Conservation (phyloP, 1,140 invertebrate species). For the Drosophila mojavensis region DNA sequence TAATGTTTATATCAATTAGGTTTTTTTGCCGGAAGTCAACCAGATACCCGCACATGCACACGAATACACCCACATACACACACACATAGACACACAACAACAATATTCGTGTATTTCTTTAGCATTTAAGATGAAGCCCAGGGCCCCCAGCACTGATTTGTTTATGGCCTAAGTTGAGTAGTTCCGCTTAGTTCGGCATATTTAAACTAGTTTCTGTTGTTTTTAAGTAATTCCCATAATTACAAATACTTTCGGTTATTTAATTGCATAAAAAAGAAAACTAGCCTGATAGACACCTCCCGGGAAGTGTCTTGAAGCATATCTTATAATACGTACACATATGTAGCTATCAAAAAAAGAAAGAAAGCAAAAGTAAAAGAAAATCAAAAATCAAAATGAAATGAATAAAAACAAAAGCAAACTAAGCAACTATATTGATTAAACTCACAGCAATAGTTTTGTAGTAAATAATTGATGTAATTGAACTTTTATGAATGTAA, state of each 20-base stretch:
- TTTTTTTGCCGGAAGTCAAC: conserved; percentile 43
- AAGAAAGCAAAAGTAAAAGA: conserved; percentile 2
- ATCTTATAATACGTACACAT: conserved; percentile 51
- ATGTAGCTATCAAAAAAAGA: conserved; percentile 38
- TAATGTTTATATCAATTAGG: conserved; percentile 78
- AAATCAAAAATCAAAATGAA: neutral
- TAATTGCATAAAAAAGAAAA: conserved; percentile 47
- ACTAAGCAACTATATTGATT: conserved; percentile 57
- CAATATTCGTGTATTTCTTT: conserved; percentile 37
- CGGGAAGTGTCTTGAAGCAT: conserved; percentile 44
- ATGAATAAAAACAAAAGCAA: conserved; percentile 9
- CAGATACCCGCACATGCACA: conserved; percentile 16
- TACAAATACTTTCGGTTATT: conserved; percentile 57
- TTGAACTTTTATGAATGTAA: conserved; percentile 81
- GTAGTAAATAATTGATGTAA: conserved; percentile 78
- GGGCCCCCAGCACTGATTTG: conserved; percentile 73
- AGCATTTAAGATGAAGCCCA: conserved; percentile 40
- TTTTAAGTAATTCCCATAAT: conserved; percentile 53
- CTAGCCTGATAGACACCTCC: conserved; percentile 39
- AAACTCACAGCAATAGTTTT: conserved; percentile 74
- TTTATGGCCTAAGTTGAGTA: conserved; percentile 52
- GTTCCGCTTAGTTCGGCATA: conserved; percentile 27
- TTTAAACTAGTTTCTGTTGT: conserved; percentile 35
- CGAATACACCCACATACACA: neutral
- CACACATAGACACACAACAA: neutral